phyloP scores from a whole-genome alignment of 2,888 invertebrate species.

The Latrodectus elegans region DNA sequence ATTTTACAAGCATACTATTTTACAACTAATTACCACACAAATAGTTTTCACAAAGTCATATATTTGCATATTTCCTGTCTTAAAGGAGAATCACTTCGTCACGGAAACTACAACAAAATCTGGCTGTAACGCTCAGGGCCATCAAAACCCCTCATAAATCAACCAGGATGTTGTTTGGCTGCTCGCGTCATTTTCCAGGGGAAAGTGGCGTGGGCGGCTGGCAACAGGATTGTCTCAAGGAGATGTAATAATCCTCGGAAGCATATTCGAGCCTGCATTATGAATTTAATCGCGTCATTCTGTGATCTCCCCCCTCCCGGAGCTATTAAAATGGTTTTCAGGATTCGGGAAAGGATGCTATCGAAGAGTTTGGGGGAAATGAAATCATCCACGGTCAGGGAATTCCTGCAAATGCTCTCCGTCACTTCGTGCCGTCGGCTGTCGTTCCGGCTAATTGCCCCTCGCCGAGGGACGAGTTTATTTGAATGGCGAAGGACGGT shows the following conservation, averaged over 20 bases:
- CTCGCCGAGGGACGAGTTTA: conserved; percentile 8
- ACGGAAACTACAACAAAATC: no score
- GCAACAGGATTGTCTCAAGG: no score
- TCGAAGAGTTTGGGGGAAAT: conserved; percentile 7
- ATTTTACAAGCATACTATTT: no score
- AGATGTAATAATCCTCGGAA: conserved; percentile 26
- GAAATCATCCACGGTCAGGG: conserved; percentile 27
- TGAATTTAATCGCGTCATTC: conserved; percentile 35
- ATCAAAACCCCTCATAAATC: no score
- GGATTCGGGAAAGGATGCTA: conserved; percentile 2
- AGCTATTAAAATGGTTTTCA: conserved; percentile 19
- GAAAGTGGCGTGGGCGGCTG: no score
- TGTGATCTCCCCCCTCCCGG: neutral
- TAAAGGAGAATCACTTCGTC: no score
- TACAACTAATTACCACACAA: no score
- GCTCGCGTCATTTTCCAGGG: no score
- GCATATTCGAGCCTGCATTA: conserved; percentile 46
- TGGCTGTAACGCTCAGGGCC: no score
- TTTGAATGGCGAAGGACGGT: conserved; percentile 2
- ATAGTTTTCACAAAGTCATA: no score
- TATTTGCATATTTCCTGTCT: no score
- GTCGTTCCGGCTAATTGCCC: conserved; percentile 37
- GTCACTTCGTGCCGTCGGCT: conserved; percentile 7
- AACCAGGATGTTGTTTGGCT: no score
- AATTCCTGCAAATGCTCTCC: neutral